Evolutionary conservation across 2,113 vertebrate genomes (phyloP).

Genomic region (Morphnarchus princeps): DNA sequence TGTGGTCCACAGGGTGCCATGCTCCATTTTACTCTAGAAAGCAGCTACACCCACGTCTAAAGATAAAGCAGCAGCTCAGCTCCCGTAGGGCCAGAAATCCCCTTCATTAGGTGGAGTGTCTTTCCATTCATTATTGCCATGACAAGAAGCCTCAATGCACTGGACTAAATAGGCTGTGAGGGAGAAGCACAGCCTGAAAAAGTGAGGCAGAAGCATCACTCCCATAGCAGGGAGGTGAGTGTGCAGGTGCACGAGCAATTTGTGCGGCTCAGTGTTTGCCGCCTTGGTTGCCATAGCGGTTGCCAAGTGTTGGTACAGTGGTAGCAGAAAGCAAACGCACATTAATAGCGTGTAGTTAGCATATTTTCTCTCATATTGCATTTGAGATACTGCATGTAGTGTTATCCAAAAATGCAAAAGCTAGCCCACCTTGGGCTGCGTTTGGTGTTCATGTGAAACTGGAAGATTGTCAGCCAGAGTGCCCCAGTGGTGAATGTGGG

Average conservation of each 20-base stretch:
- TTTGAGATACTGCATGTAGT: background rate
- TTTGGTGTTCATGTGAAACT: background rate
- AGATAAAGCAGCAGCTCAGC: background rate
- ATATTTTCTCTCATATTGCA: background rate
- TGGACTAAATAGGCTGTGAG: background rate
- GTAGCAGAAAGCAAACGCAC: background rate
- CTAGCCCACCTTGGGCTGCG: background rate
- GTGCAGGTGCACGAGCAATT: background rate
- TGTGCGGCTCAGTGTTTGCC: background rate
- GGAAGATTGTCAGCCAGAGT: background rate
- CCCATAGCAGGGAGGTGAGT: background rate
- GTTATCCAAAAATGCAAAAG: background rate
- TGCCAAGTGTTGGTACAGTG: background rate
- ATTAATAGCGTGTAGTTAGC: background rate
- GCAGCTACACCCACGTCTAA: background rate
- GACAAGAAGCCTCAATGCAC: background rate
- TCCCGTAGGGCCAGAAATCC: background rate
- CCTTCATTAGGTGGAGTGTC: background rate
- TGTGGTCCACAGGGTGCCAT: background rate
- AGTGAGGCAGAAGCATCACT: background rate
- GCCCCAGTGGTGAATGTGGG: background rate
- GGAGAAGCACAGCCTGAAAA: background rate
- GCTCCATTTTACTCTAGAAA: background rate
- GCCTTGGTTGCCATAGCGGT: background rate
- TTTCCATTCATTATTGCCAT: background rate